Conservation (phyloP, 2,797 vertebrate genomes). For the Peromyscus aztecus region DNA sequence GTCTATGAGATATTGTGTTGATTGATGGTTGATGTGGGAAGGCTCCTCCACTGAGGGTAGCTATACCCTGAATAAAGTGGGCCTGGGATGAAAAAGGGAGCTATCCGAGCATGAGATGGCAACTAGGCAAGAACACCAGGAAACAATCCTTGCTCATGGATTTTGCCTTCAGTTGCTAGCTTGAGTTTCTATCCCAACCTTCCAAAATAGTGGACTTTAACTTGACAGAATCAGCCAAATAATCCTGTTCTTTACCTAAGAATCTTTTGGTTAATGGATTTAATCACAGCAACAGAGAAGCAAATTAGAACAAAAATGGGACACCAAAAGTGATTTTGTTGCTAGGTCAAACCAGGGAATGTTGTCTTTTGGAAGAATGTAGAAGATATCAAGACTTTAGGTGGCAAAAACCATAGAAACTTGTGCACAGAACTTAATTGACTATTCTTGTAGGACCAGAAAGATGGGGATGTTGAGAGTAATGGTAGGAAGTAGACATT, state of each 20-base stretch:
- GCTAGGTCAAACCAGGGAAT: not conserved
- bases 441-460: not conserved
- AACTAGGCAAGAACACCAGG: not conserved
- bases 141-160: not conserved
- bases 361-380: not conserved
- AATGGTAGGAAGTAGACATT: not conserved
- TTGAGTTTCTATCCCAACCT: not conserved
- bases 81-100: not conserved
- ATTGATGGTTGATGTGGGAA: no score
- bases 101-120: not conserved
- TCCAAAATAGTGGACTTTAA: not conserved
- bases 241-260: not conserved
- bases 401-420: not conserved
- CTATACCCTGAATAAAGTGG: no score
- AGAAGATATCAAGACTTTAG: not conserved
- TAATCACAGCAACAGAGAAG: not conserved
- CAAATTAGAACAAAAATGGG: not conserved
- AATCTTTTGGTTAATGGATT: not conserved
- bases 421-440: not conserved
- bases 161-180: not conserved
- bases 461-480: not conserved
- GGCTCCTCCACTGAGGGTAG: no score
- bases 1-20: no score
- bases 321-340: not conserved
- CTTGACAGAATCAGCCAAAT: not conserved